Evolutionary conservation across 2,113 vertebrate genomes (phyloP).

Genomic region (mouse (Mus musculus)): DNA sequence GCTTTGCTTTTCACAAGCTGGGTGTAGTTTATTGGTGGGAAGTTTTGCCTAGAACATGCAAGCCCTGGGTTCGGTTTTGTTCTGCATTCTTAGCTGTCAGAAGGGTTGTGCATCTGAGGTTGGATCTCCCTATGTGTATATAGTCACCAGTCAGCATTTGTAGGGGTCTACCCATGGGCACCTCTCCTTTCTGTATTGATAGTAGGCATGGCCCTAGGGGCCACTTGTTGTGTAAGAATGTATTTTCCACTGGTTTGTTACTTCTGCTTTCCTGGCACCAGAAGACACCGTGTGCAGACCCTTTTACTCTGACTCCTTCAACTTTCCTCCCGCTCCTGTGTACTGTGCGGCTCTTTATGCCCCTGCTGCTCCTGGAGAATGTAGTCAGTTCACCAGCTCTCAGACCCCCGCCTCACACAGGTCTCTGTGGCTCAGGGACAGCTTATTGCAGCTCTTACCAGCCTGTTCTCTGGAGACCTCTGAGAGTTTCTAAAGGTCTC

Average conservation of each 20-base stretch:
- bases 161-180: rapidly evolving
- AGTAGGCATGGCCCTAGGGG: too few species aligned
- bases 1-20: neutral
- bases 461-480: neutral
- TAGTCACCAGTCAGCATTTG: too few species aligned
- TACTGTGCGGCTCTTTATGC: neutral
- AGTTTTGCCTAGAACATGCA: neutral
- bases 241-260: neutral
- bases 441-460: neutral
- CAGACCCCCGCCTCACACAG: neutral
- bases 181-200: neutral
- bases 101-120: too few species aligned
- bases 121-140: neutral
- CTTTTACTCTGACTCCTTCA: neutral
- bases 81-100: neutral
- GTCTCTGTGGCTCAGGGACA: neutral
- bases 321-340: too few species aligned
- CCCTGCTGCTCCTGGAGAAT: neutral
- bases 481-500: neutral
- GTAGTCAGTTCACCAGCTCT: neutral
- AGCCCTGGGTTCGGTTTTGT: neutral
- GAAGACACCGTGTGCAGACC: neutral
- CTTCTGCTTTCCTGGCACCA: conserved; percentile 13
- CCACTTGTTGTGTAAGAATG: neutral
- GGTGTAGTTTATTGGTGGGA: too few species aligned